phyloP scores from a whole-genome alignment of 2,797 vertebrate species.

The Lates japonicus region DNA sequence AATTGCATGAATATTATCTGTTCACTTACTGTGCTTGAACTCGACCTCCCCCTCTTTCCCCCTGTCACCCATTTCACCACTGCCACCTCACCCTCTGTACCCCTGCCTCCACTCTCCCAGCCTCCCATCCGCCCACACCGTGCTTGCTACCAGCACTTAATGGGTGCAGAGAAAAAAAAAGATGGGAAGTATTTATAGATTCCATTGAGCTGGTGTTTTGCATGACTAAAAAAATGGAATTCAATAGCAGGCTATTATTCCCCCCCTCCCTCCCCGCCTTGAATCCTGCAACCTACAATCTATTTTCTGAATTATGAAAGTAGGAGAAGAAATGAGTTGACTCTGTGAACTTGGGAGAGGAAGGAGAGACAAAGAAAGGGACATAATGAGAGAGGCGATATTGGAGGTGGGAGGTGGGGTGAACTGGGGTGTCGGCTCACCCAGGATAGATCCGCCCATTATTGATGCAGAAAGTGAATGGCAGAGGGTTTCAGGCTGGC shows the following conservation, averaged over 20 bases:
- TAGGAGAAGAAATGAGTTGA: slow-evolving; percentile 45
- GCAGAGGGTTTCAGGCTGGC: slow-evolving; percentile 62
- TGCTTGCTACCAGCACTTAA: slow-evolving; percentile 60
- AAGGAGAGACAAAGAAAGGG: slow-evolving; percentile 26
- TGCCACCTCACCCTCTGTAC: slow-evolving; percentile 39
- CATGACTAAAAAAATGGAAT: slow-evolving; percentile 50
- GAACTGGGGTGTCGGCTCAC: slow-evolving; percentile 41
- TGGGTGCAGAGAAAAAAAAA: slow-evolving; percentile 29
- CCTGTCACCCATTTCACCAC: slow-evolving; percentile 32
- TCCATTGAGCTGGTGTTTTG: slow-evolving; percentile 55
- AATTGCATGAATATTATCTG: slow-evolving; percentile 62
- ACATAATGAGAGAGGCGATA: slow-evolving; percentile 17
- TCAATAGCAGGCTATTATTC: slow-evolving; percentile 58
- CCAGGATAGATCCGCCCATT: slow-evolving; percentile 62
- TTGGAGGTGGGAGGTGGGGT: neutral
- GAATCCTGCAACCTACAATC: slow-evolving; percentile 55
- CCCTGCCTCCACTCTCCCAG: slow-evolving; percentile 41
- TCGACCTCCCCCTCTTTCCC: slow-evolving; percentile 21
- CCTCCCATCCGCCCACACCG: slow-evolving; percentile 65
- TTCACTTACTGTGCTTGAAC: slow-evolving; percentile 44
- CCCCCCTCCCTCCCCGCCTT: neutral
- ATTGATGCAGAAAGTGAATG: slow-evolving; percentile 79
- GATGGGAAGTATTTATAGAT: slow-evolving; percentile 68
- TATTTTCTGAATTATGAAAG: slow-evolving; percentile 56
- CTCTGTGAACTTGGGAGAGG: slow-evolving; percentile 37